Conservation (phyloP, 2,113 vertebrate genomes). For the Phyllopteryx taeniolatus region DNA sequence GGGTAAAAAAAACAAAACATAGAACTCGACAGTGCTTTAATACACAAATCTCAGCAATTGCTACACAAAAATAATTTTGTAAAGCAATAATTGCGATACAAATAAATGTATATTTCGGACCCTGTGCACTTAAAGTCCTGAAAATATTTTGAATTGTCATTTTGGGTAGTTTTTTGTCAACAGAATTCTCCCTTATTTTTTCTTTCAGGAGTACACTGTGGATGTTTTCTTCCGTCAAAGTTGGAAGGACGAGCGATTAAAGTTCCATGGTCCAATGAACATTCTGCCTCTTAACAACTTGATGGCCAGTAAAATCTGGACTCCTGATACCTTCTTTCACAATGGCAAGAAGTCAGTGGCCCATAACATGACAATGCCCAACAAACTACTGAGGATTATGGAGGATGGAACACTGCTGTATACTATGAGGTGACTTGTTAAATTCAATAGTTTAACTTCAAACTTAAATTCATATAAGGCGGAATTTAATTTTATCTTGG, state of each 20-base stretch:
- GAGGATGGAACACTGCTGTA: conserved; percentile 53
- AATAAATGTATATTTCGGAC: neutral
- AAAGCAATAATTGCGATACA: no score
- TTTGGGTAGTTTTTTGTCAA: neutral
- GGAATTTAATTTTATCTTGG: neutral
- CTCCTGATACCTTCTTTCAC: conserved; percentile 54
- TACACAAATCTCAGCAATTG: no score
- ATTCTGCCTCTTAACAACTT: conserved; percentile 53
- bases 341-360: conserved; percentile 56
- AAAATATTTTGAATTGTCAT: neutral
- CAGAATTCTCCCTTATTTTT: neutral
- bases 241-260: conserved; percentile 51
- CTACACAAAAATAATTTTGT: no score
- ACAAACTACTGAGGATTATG: conserved; percentile 53
- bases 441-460: neutral
- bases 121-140: no score
- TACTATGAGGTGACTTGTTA: conserved; percentile 48
- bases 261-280: conserved; percentile 52
- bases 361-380: conserved; percentile 58
- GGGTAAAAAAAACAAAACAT: no score
- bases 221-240: conserved; percentile 58
- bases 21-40: no score
- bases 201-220: conserved; percentile 46
- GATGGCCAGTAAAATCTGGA: conserved; percentile 59
- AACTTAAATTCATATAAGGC: neutral